Percentiles rank a stretch among this genome's conserved stretches.
phyloP scores from a whole-genome alignment of 1,140 invertebrate genomes.

The Penaeus chinensis region DNA sequence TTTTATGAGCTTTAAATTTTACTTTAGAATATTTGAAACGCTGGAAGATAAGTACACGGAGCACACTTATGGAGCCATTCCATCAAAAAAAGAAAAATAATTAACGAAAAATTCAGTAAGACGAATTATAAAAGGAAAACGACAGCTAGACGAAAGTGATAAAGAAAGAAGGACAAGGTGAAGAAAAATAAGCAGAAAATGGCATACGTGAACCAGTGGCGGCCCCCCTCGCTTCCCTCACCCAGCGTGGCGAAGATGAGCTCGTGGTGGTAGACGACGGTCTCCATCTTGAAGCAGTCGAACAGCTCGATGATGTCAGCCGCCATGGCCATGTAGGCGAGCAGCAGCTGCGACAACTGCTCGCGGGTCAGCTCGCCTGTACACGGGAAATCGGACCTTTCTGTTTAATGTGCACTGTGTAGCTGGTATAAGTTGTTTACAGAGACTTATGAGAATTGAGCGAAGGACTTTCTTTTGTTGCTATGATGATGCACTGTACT shows the following conservation, averaged over 20 bases:
- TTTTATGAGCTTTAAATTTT: too few relatives aligned
- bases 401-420: constrained; percentile 65
- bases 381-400: constrained; percentile 69
- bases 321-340: constrained; percentile 72
- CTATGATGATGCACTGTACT: too few relatives aligned
- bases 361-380: constrained; percentile 70
- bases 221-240: constrained; percentile 22
- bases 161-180: background rate
- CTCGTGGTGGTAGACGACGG: constrained; percentile 62
- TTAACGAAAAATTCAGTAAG: too few relatives aligned
- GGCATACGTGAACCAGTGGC: background rate
- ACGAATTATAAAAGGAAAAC: background rate
- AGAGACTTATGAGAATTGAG: too few relatives aligned
- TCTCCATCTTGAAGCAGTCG: constrained; percentile 69
- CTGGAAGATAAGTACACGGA: too few relatives aligned
- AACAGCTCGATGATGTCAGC: constrained; percentile 74
- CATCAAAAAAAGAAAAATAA: too few relatives aligned
- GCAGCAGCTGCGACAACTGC: constrained; percentile 71
- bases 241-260: constrained; percentile 64
- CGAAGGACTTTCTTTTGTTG: too few relatives aligned
- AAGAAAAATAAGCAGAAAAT: too few relatives aligned
- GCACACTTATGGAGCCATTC: too few relatives aligned
- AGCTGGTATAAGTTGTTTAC: too few relatives aligned
- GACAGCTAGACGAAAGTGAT: too few relatives aligned
- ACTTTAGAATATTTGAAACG: too few relatives aligned